Conservation (phyloP, 2,113 vertebrate genomes). For the Toxostoma redivivum region DNA sequence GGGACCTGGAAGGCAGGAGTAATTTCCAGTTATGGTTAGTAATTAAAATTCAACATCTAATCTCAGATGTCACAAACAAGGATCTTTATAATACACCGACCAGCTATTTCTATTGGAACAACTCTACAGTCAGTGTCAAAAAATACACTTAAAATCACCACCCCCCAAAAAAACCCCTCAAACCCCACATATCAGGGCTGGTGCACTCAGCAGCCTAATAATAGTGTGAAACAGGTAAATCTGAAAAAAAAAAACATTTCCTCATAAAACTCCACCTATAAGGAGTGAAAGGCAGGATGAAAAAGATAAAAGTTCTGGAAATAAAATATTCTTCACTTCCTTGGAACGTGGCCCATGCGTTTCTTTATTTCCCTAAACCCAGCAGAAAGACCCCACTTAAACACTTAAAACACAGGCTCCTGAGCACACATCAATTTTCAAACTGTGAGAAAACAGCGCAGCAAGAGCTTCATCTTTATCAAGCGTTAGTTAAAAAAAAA, state of each 20-base stretch:
- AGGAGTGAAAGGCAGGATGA: not conserved
- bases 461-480: not conserved
- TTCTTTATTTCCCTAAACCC: not conserved
- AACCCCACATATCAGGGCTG: rapidly evolving
- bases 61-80: not conserved
- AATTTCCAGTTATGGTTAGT: not conserved
- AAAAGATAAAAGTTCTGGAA: not conserved
- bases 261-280: not conserved
- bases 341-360: not conserved
- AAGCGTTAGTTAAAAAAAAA: not conserved
- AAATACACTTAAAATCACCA: not conserved
- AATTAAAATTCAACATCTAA: not conserved
- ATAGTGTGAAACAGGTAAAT: not conserved
- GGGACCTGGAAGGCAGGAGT: not conserved
- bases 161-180: not conserved
- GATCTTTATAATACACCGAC: not conserved
- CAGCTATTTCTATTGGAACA: not conserved
- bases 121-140: not conserved
- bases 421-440: not conserved
- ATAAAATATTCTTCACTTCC: not conserved
- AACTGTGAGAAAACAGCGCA: not conserved
- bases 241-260: not conserved
- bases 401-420: not conserved
- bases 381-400: not conserved
- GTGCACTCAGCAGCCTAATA: not conserved